phyloP scores from a whole-genome alignment of 1,140 invertebrate genomes.

The Zelostemma sp. region DNA sequence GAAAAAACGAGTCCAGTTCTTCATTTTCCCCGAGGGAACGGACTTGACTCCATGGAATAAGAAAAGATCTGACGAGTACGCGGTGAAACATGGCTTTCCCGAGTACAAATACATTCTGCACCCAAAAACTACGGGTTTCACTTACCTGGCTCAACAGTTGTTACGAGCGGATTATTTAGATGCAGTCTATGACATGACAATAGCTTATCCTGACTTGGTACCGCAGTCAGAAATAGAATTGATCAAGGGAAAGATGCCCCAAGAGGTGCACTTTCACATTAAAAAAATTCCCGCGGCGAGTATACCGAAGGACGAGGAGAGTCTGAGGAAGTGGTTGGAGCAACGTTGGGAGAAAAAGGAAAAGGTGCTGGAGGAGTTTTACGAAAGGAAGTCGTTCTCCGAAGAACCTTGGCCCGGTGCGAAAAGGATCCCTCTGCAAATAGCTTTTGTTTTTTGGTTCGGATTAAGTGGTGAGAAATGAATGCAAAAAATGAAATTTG shows the following conservation, averaged over 20 bases:
- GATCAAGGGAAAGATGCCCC: constrained; percentile 76
- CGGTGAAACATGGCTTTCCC: constrained; percentile 76
- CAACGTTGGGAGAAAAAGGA: constrained; percentile 83
- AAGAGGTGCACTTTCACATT: constrained; percentile 81
- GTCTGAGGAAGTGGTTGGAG: constrained; percentile 77
- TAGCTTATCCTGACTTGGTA: constrained; percentile 79
- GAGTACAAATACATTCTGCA: constrained; percentile 83
- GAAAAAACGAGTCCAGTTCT: constrained; percentile 75
- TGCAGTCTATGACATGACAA: constrained; percentile 84
- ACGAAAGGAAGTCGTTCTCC: constrained; percentile 68
- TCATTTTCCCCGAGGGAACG: constrained; percentile 93
- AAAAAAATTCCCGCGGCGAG: constrained; percentile 75
- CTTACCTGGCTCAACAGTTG: constrained; percentile 78
- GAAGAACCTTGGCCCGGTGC: constrained; percentile 53
- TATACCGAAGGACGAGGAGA: constrained; percentile 73
- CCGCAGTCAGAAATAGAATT: constrained; percentile 80
- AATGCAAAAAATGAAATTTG: not conserved
- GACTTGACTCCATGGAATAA: constrained; percentile 83
- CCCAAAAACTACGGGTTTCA: constrained; percentile 89
- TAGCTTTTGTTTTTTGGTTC: constrained; percentile 73
- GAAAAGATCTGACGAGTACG: constrained; percentile 80
- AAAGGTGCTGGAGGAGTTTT: constrained; percentile 73
- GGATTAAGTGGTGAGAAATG: constrained; percentile 54
- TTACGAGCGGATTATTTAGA: constrained; percentile 75
- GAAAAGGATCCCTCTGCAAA: constrained; percentile 64